Conservation (phyloP, 2,797 vertebrate species). For the Pantherophis vulpinus region DNA sequence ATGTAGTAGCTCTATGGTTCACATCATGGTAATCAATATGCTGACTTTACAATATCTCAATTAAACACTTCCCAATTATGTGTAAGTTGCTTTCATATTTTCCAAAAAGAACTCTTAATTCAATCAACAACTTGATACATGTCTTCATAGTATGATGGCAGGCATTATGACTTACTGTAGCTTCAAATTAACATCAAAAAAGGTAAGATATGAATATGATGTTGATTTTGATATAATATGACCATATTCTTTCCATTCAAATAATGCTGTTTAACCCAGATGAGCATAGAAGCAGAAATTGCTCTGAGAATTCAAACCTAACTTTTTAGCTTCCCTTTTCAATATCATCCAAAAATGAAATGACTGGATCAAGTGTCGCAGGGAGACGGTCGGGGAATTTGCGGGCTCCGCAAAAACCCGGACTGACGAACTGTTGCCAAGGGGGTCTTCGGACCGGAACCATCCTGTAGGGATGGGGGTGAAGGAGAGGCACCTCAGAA, state of each 20-base stretch:
- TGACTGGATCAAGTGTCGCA: not conserved
- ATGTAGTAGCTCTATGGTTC: not conserved
- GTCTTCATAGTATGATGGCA: slow-evolving; percentile 52
- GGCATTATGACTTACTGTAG: slow-evolving; percentile 47
- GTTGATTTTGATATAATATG: slow-evolving; percentile 24
- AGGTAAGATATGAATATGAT: slow-evolving; percentile 32
- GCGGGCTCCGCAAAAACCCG: no score
- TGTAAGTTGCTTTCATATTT: slow-evolving; percentile 45
- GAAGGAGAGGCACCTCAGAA: no score
- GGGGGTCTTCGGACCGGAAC: no score
- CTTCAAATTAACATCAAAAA: slow-evolving; percentile 55
- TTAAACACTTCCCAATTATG: slow-evolving; percentile 39
- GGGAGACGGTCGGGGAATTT: no score
- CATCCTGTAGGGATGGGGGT: no score
- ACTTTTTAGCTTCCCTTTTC: slow-evolving; percentile 44
- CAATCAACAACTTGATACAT: slow-evolving; percentile 44
- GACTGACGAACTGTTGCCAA: no score
- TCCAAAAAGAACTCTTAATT: slow-evolving; percentile 30
- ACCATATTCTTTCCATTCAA: slow-evolving; percentile 2
- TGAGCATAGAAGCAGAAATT: slow-evolving; percentile 29
- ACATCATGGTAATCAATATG: slow-evolving; percentile 9
- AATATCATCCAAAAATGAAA: slow-evolving; percentile 2
- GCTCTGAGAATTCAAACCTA: slow-evolving; percentile 31
- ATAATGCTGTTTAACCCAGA: slow-evolving; percentile 6
- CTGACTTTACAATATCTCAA: slow-evolving; percentile 10